Conservation (phyloP, 2,797 vertebrate species). For the Oreonectes daqikongensis region DNA sequence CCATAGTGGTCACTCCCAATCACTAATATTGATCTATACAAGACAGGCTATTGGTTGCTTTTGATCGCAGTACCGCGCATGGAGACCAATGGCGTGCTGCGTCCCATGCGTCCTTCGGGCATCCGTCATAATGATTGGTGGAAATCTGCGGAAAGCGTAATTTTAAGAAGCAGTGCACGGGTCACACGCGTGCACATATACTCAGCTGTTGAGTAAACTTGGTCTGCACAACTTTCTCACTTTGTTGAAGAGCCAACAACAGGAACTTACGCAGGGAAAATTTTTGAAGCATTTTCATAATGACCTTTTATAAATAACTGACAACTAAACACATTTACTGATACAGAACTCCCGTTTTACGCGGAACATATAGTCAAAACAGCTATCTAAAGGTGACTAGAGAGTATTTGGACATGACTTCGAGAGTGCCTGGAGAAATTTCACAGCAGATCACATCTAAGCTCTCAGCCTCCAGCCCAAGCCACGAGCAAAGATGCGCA, state of each 20-base stretch:
- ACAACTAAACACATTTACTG: background rate
- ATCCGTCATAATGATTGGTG: background rate
- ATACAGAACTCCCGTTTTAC: background rate
- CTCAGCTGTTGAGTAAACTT: background rate
- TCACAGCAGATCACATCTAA: background rate
- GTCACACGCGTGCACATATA: background rate
- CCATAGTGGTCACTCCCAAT: no score
- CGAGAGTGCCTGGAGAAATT: background rate
- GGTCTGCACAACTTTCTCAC: background rate
- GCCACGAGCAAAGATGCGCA: constrained; percentile 4
- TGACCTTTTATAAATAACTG: background rate
- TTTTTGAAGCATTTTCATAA: background rate
- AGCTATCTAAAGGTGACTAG: background rate
- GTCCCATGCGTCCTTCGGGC: no score
- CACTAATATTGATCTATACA: no score
- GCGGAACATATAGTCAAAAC: background rate
- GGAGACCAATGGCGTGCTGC: background rate
- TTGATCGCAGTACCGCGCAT: no score
- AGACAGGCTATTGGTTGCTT: background rate
- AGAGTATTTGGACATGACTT: background rate
- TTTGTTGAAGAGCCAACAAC: background rate
- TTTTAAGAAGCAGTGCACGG: no score
- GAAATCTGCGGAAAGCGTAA: background rate
- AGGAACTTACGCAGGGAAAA: background rate
- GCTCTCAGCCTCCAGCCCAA: background rate